phyloP scores from a whole-genome alignment of 1,140 invertebrate species.

The Oreohelix idahoensis region DNA sequence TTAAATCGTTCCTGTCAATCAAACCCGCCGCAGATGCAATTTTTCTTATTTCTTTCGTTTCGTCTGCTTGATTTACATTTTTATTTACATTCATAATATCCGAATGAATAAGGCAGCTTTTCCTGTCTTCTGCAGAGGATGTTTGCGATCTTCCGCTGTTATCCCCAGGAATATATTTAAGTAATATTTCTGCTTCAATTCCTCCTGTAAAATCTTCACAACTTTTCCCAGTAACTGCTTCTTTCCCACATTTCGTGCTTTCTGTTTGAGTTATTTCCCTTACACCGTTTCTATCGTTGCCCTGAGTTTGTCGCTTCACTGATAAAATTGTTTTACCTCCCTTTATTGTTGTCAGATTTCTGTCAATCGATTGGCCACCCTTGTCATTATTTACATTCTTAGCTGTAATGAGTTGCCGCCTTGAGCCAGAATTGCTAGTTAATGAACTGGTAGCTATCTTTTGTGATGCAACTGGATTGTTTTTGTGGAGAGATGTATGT shows the following conservation, averaged over 20 bases:
- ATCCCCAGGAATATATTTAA: neutral
- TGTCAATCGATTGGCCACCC: neutral
- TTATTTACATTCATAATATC: neutral
- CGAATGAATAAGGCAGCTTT: too few relatives aligned
- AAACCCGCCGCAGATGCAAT: neutral
- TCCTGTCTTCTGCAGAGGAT: neutral
- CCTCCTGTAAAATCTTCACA: neutral
- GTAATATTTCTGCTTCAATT: neutral
- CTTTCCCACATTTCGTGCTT: neutral
- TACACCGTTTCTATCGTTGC: neutral
- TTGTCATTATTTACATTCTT: neutral
- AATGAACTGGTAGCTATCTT: neutral
- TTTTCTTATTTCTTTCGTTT: neutral
- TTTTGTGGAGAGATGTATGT: neutral
- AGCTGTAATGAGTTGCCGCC: neutral
- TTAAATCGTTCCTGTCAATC: neutral
- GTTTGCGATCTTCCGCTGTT: neutral
- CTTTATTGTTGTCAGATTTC: neutral
- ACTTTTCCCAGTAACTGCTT: neutral
- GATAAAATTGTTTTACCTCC: neutral
- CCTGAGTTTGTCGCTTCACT: neutral
- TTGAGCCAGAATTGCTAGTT: neutral
- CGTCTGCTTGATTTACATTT: neutral
- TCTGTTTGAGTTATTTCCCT: slow-evolving; percentile 10
- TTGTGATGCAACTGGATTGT: neutral